These are phyloP conservation scores for Nemopilema nomurai DNA, from an alignment of 30 jellyfish, hydroid and myxozoan species.

Conservation along the genomic window DNA sequence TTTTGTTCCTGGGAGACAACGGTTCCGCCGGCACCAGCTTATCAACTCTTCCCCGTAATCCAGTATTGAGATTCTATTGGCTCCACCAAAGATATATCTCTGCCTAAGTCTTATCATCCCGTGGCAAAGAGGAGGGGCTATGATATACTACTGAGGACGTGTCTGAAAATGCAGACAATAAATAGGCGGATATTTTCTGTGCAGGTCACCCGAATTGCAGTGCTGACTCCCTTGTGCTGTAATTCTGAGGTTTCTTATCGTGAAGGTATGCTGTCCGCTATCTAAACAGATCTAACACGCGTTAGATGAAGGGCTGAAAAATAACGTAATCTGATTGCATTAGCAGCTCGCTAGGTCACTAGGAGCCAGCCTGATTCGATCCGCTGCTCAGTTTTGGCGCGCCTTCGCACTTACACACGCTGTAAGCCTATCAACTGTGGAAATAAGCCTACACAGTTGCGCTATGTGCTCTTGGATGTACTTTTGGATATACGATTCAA, in stretches of 20 bases:
- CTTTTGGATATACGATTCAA: too few species aligned
- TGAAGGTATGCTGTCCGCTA: slow-evolving; percentile 6
- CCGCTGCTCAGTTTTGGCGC: background rate
- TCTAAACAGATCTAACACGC: slow-evolving; percentile 28
- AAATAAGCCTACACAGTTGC: too few species aligned
- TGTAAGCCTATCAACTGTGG: background rate
- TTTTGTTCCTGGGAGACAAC: background rate
- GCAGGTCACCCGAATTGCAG: slow-evolving; percentile 11
- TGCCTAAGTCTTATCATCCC: slow-evolving; percentile 9
- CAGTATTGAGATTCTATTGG: slow-evolving; percentile 40
- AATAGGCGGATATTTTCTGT: slow-evolving; percentile 33
- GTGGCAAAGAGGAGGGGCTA: slow-evolving; percentile 55
- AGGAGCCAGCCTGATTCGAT: background rate
- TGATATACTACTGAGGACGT: background rate
- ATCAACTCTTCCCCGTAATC: slow-evolving; percentile 42
- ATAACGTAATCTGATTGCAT: background rate
- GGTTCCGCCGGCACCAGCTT: slow-evolving; percentile 45
- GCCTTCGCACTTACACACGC: background rate
- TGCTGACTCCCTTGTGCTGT: background rate
- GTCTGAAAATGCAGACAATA: background rate
- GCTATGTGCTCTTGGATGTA: too few species aligned
- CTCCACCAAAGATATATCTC: slow-evolving; percentile 18
- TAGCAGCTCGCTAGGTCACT: slow-evolving; percentile 24
- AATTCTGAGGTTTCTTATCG: slow-evolving; percentile 43
- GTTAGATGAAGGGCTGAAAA: background rate